Evolutionary conservation across 2,888 invertebrate species (phyloP), one percentile per base, ranked within the genome.

Genomic region (Orchesellides sinensis): DNA sequence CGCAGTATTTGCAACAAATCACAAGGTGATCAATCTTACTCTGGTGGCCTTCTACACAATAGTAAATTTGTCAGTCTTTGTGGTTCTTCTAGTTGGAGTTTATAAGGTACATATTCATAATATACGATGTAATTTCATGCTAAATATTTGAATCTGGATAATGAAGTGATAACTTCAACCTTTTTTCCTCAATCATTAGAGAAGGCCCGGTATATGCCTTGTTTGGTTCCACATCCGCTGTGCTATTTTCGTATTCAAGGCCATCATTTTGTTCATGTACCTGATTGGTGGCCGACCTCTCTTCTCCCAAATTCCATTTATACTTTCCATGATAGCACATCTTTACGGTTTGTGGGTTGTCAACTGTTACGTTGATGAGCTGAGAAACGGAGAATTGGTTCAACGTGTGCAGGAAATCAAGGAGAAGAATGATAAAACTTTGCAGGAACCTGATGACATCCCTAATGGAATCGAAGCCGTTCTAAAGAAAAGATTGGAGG

Each of bases 161-260:
- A n/a, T n/a, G n/a, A n/a, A n/a, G n/a, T 32, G 6, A 6, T 2
- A 45, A 19, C 29, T 29, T 77, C 25, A 29, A 10, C 59, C 12
- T 47, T 72, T 29, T 47, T 19, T 23, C 17, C 27, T 75, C 77
- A 1, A n/a, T n/a, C n/a, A n/a, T n/a, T 77, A 88, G 87, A 79
- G 78, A 83, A 84, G 83, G 47, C 74, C 84, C 12, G 81, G 73
- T 6, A 66, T 86, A 5, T 87, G 87, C 25, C 65, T 84, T 1
- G 69, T 85, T n/a, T 88, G 88, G 88, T 88, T 87, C 65, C 78
- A 88, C 74, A 79, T 86, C 12, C 83, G 88, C 1, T 87, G 87
- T 74, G 85, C 88, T 1, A 79, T 86, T 19, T 78, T 87, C 17
- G 84, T 88, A 14, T 87, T 88, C 68, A 85, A 86, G 65, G 21